Evolutionary conservation across 2,113 vertebrate genomes (phyloP).

Genomic region (Xiphophorus maculatus): DNA sequence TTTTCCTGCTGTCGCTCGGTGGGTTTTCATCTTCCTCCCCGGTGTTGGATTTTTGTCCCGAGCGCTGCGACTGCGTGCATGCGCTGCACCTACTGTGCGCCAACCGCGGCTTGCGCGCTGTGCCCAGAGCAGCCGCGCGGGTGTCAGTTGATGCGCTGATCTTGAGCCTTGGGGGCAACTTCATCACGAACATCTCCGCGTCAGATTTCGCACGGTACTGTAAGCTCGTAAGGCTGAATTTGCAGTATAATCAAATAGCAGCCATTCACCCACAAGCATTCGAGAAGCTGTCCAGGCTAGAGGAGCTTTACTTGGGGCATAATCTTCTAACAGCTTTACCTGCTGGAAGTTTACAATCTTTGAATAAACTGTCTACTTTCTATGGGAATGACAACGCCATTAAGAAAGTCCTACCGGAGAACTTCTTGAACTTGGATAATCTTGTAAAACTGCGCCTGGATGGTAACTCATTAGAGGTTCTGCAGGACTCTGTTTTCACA

Average conservation of each 20-base stretch:
- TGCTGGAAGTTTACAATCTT: constrained; percentile 82
- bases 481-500: constrained; percentile 88
- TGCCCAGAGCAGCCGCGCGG: constrained; percentile 80
- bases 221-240: constrained; percentile 86
- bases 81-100: constrained; percentile 90
- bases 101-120: constrained; percentile 88
- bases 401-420: constrained; percentile 77
- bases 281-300: constrained; percentile 84
- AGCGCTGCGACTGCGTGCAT: constrained; percentile 92
- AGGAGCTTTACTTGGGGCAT: constrained; percentile 94
- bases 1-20: constrained; percentile 74
- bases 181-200: constrained; percentile 89
- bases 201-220: constrained; percentile 86
- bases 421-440: constrained; percentile 84
- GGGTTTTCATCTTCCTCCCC: constrained; percentile 50
- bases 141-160: constrained; percentile 83
- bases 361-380: constrained; percentile 87
- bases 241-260: constrained; percentile 93
- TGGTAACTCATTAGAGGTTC: constrained; percentile 83
- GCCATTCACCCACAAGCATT: constrained; percentile 89
- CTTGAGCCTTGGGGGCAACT: constrained; percentile 94
- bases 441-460: constrained; percentile 91
- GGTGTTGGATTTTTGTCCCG: constrained; percentile 82
- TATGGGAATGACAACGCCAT: constrained; percentile 90
- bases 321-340: constrained; percentile 84